Percentiles rank a stretch among this genome's conserved stretches.
These are phyloP conservation scores for Apamea sordens DNA, from an alignment of 2,888 invertebrate genomes.

Conservation along the genomic window DNA sequence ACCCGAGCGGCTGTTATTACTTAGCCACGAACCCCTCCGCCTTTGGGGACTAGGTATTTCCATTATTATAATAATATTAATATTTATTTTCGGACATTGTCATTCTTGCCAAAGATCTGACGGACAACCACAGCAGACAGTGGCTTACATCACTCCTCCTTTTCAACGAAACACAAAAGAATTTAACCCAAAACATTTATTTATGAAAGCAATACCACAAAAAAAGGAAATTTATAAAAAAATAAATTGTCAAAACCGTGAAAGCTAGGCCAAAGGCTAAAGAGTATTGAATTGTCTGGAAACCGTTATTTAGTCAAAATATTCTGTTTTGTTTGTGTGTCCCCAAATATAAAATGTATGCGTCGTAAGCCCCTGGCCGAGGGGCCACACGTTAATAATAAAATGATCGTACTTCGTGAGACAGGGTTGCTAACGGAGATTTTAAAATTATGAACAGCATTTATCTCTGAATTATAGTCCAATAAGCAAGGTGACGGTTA, in stretches of 20 bases:
- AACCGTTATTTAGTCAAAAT: slow-evolving; percentile 49
- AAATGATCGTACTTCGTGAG: slow-evolving; percentile 38
- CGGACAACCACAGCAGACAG: not conserved
- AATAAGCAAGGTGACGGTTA: not conserved
- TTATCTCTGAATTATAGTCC: not conserved
- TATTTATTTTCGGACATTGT: not conserved
- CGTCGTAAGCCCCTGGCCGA: slow-evolving; percentile 40
- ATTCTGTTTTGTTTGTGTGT: slow-evolving; percentile 50
- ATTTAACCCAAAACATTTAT: slow-evolving; percentile 21
- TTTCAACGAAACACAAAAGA: not conserved
- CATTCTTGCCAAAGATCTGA: not conserved
- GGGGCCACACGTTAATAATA: slow-evolving; percentile 60
- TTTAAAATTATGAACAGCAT: slow-evolving; percentile 4
- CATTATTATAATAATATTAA: not conserved
- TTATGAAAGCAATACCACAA: slow-evolving; percentile 8
- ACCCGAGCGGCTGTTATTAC: no score
- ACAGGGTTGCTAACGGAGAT: slow-evolving; percentile 35
- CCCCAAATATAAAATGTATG: slow-evolving; percentile 59
- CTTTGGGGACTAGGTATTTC: not conserved
- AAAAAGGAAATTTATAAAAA: slow-evolving; percentile 15
- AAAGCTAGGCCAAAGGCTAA: slow-evolving; percentile 16
- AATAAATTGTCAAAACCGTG: slow-evolving; percentile 12
- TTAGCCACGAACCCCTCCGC: no score
- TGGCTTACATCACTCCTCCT: not conserved
- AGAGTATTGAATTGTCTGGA: slow-evolving; percentile 43